phyloP scores from a whole-genome alignment of 2,888 invertebrate genomes.

The Noctua janthina region DNA sequence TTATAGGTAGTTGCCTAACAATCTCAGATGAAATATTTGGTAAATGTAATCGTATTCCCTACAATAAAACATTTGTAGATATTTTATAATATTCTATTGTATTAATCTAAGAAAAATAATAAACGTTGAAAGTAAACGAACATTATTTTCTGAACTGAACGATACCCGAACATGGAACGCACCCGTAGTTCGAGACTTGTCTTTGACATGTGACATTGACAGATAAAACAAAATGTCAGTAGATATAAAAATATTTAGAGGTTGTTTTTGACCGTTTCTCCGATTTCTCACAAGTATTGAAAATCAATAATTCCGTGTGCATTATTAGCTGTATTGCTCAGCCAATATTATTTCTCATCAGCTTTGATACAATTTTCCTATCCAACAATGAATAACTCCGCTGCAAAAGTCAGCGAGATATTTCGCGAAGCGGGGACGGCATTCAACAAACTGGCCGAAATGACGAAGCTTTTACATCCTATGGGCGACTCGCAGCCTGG shows the following conservation, averaged over 20 bases:
- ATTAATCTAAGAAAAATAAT: neutral
- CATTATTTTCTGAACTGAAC: conserved; percentile 21
- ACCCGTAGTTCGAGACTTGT: neutral
- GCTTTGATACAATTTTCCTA: neutral
- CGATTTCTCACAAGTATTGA: neutral
- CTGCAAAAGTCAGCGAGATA: conserved; percentile 96
- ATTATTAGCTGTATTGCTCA: neutral
- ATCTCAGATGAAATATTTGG: neutral
- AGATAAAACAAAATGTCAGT: conserved; percentile 39
- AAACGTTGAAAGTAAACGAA: too few relatives aligned
- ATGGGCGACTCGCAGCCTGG: conserved; percentile 95
- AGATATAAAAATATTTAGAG: conserved; percentile 32
- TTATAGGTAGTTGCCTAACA: neutral
- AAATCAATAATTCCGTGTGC: neutral
- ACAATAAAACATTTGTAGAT: neutral
- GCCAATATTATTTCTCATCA: neutral
- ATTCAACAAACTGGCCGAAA: conserved; percentile 97
- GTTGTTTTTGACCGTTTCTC: conserved; percentile 32
- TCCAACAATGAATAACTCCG: conserved; percentile 52
- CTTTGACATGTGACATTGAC: conserved; percentile 44
- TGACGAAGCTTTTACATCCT: conserved; percentile 98
- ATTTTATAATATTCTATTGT: neutral
- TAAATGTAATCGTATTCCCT: neutral
- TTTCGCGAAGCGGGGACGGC: conserved; percentile 98
- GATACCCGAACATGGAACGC: conserved; percentile 32